Conservation (phyloP, 2,113 vertebrate species). For the Ovis canadensis region DNA sequence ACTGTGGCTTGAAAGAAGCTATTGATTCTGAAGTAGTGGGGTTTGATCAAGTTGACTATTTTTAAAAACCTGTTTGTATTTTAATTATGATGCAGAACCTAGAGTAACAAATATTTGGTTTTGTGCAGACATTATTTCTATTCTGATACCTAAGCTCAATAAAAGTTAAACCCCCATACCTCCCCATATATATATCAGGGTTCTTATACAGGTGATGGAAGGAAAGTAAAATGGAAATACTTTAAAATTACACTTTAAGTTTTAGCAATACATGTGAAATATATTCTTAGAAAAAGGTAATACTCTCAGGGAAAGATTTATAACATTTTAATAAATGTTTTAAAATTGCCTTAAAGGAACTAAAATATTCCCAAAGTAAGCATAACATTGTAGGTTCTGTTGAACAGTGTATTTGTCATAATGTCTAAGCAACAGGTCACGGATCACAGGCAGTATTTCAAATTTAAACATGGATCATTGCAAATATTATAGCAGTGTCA, state of each 20-base stretch:
- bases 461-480: background rate
- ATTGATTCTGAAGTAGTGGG: background rate
- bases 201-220: background rate
- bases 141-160: background rate
- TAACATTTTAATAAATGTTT: background rate
- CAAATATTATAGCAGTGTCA: background rate
- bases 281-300: background rate
- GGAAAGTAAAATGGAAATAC: background rate
- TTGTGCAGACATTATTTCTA: background rate
- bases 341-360: background rate
- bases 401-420: background rate
- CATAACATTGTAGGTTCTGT: background rate
- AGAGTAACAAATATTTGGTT: background rate
- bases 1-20: background rate
- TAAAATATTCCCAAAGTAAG: background rate
- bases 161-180: background rate
- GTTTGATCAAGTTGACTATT: background rate
- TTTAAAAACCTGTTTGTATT: background rate
- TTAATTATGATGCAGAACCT: background rate
- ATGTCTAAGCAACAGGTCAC: background rate
- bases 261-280: background rate
- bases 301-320: background rate
- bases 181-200: background rate
- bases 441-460: background rate
- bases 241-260: background rate